Base-by-base conservation (phyloP, 2,888 invertebrate species). In the Pandemis heparana region DNA sequence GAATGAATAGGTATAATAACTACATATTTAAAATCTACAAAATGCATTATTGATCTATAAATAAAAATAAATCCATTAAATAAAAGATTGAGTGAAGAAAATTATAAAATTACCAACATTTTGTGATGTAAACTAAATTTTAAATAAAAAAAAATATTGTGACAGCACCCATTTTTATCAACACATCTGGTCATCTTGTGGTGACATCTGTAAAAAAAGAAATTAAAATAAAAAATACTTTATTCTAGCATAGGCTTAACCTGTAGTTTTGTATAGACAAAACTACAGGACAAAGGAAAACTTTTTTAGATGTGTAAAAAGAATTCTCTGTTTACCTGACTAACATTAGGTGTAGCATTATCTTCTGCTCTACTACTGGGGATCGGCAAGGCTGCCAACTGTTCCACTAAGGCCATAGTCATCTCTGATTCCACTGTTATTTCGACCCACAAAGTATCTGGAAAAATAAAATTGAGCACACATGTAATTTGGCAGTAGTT, bases 361-460 rank as follows among this genome's bases (percentile, higher is more conserved):
- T 91, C 91, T 76, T 91, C 90, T 79, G 85, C 79, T 79, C 90
- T 88, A 86, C 91, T 92, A 80, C 94, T 94, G 71, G 94, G 89
- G 75, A 93, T 86, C 6, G 94, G 94, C 81, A 94, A 82, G 39
- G 94, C 93, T 77, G 94, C 94, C 70, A 97, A 91, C 89, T 97
- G 97, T 88, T 98, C 97, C 74, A 97, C 97, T 74, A 98, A 94
- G 70, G 96, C 97, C 89, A 97, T 95, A 51, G 98, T 96, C 79
- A 97, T 97, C 85, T 96, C 96, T 82, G 97, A 97, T 77, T 96
- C 97, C 51, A 98, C 98, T 62, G 96, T 96, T 67, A 98, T 94
- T 85, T 97, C 97, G 77, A 97, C 96, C 97, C 97, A 97, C 85
- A 98, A 96, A 72, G 96, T 95, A 90, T 98, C 98, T 97, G 88